Evolutionary conservation across 2,888 invertebrate genomes (phyloP), one percentile per base, ranked within the genome.

Genomic region (Dynastes maya): DNA sequence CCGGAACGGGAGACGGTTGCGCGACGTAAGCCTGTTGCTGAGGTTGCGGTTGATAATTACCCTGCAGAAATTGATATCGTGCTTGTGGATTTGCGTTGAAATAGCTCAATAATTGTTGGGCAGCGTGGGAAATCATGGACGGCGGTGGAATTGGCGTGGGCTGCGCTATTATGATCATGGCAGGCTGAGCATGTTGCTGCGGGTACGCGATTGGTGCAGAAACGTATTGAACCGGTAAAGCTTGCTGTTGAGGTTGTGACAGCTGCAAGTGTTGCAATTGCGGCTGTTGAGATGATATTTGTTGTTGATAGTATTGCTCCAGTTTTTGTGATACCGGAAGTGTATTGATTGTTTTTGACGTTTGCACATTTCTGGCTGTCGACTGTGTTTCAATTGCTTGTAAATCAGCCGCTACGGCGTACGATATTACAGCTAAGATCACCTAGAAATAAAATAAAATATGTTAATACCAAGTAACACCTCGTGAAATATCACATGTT

Each of bases 91-190:
- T 86, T 65, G 81, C 83, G 53, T 86, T 86, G 83, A 87, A 87
- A 78, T 87, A 88, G 70, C 86, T 85, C 37, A 88, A 77, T 2
- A 88, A 79, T 78, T 87, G 87, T 78, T 88, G 87, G 0, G 84
- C 84, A 2, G 84, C 83, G 45, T 77, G 72, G 58, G 84, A 82
- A 72, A 84, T 84, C 16, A 86, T 64, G 45, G 86, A 75, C 75
- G 85, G 85, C 37, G 85, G 85, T 11, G 86, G 87, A 6, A 86
- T 81, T 29, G 84, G 82, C 2, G 86, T 85, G 9, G 89, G 88
- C 81, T 88, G 88, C 11, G 88, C 88, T 40, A 88, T 87, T 63
- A 89, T 87, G 32, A 88, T 84, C 87, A 88, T 89, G 5, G 88
- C 82, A 1, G 83, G 84, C 32, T 86, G 86, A 63, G 83, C 84